Conservation (phyloP, 2,797 vertebrate species). For the Lophius americanus region DNA sequence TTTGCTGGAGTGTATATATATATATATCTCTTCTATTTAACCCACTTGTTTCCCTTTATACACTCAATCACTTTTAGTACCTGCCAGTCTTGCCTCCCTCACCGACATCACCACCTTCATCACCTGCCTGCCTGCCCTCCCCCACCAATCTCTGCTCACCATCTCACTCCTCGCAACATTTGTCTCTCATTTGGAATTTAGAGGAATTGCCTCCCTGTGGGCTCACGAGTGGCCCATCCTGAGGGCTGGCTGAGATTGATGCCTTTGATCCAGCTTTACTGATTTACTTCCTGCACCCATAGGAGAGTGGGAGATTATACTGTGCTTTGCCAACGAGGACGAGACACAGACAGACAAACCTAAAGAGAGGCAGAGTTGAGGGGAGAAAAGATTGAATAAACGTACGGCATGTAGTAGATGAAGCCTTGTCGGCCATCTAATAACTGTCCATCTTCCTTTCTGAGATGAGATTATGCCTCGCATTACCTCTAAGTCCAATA, state of each 20-base stretch:
- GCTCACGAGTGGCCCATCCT: constrained; percentile 78
- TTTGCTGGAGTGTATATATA: constrained; percentile 24
- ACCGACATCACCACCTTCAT: constrained; percentile 18
- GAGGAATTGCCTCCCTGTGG: constrained; percentile 76
- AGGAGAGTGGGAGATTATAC: constrained; percentile 79
- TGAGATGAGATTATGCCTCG: constrained; percentile 49
- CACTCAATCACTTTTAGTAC: constrained; percentile 60
- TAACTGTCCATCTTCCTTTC: constrained; percentile 66
- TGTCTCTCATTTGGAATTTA: constrained; percentile 78
- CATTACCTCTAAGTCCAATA: constrained; percentile 60
- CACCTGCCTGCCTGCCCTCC: constrained; percentile 19
- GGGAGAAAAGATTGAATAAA: constrained; percentile 34
- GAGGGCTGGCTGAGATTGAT: constrained; percentile 82
- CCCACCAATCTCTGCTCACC: neutral
- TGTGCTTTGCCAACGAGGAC: constrained; percentile 65
- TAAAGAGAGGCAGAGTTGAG: constrained; percentile 24
- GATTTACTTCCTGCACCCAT: constrained; percentile 80
- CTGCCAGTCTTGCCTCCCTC: constrained; percentile 49
- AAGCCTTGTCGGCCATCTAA: constrained; percentile 59
- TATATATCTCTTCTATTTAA: constrained; percentile 30
- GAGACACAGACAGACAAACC: constrained; percentile 57
- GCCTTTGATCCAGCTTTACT: constrained; percentile 81
- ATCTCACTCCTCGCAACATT: constrained; percentile 65
- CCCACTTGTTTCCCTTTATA: constrained; percentile 41
- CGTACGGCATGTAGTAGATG: constrained; percentile 60